phyloP scores from a whole-genome alignment of 2,113 vertebrate genomes.

The Mesocricetus auratus region DNA sequence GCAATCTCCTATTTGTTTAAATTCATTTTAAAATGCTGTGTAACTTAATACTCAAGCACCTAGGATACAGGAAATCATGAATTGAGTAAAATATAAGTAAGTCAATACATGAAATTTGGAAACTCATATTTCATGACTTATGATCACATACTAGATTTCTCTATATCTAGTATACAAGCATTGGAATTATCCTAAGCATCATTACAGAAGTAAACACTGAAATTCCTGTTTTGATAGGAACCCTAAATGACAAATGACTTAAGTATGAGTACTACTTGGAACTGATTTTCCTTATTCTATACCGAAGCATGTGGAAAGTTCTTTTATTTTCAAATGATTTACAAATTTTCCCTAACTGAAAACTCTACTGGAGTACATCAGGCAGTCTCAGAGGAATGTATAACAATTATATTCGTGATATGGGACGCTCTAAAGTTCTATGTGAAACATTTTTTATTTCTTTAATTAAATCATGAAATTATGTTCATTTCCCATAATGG shows the following conservation, averaged over 20 bases:
- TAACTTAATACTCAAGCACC: background rate
- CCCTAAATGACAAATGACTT: background rate
- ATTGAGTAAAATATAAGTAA: slow-evolving; percentile 52
- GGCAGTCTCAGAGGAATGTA: slow-evolving; percentile 37
- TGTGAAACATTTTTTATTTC: background rate
- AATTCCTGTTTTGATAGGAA: slow-evolving; percentile 35
- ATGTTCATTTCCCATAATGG: background rate
- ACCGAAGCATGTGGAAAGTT: background rate
- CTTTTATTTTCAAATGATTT: slow-evolving; percentile 29
- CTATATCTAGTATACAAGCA: background rate
- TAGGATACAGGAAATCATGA: slow-evolving; percentile 9
- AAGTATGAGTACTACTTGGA: background rate
- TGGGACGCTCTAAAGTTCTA: background rate
- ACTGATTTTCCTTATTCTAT: slow-evolving; percentile 43
- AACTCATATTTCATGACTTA: background rate
- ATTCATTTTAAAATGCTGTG: background rate
- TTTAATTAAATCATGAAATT: slow-evolving; percentile 50
- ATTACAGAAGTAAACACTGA: slow-evolving; percentile 19
- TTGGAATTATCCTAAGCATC: slow-evolving; percentile 25
- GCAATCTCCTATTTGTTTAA: background rate
- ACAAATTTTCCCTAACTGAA: background rate
- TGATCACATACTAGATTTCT: background rate
- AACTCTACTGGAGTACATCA: background rate
- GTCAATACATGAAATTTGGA: slow-evolving; percentile 28
- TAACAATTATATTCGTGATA: background rate